These are phyloP conservation scores for Corella eumyota DNA, from an alignment of 23 tunicate genomes.

Conservation along the genomic window DNA sequence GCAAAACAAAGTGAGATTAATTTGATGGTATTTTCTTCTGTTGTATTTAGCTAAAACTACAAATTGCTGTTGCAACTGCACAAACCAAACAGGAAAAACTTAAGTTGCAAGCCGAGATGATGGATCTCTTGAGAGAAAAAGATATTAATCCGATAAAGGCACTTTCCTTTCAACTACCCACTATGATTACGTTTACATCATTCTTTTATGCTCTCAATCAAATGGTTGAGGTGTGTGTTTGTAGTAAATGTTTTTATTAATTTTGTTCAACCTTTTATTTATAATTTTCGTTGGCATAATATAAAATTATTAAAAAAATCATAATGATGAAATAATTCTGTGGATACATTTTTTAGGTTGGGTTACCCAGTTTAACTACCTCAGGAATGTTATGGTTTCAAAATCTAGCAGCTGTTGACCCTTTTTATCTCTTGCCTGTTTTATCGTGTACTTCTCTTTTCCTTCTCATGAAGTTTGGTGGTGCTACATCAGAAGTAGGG, in stretches of 20 bases:
- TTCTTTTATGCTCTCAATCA: constrained; percentile 63
- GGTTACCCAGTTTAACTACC: constrained; percentile 30
- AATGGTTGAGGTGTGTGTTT: constrained; percentile 28
- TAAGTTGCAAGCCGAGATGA: constrained; percentile 13
- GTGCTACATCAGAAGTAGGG: constrained; percentile 57
- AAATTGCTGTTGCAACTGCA: constrained; percentile 2
- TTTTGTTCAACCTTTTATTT: too few species aligned
- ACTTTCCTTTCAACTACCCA: constrained; percentile 43
- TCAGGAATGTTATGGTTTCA: constrained; percentile 73
- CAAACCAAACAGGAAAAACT: constrained; percentile 9
- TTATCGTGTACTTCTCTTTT: constrained; percentile 32
- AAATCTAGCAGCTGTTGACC: constrained; percentile 53
- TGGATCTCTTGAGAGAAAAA: constrained; percentile 34
- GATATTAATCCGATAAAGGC: constrained; percentile 48
- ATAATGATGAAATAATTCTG: too few species aligned
- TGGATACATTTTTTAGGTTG: too few species aligned
- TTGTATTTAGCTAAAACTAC: constrained; percentile 3
- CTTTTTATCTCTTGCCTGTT: constrained; percentile 49
- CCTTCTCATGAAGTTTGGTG: constrained; percentile 62
- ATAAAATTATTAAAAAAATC: too few species aligned
- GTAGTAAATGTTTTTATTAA: too few species aligned
- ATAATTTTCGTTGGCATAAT: too few species aligned
- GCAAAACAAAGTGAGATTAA: too few species aligned
- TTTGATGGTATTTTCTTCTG: too few species aligned
- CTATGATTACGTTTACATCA: constrained; percentile 38